A percentile compares a stretch with the other conserved stretches of the same genome.
Evolutionary conservation across 2,888 invertebrate species (phyloP).

Genomic region (Lathronympha strigana): DNA sequence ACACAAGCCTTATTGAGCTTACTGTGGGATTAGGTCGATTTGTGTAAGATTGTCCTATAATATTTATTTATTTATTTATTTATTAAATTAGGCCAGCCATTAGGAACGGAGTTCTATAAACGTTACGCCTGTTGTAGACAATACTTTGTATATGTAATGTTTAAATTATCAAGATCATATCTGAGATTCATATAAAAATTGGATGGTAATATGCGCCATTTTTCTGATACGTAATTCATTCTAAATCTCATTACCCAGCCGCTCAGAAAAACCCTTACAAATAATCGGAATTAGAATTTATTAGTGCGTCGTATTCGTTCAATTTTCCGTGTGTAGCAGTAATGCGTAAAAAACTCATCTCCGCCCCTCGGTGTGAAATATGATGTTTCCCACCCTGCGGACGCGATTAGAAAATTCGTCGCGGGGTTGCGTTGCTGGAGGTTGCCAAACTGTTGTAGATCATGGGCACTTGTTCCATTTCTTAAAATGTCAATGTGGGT

Average conservation of each 20-base stretch:
- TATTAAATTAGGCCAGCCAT: no score
- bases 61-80: no score
- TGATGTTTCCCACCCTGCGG: slow-evolving; percentile 81
- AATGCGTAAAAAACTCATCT: slow-evolving; percentile 84
- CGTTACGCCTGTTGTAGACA: no score
- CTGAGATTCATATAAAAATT: no score
- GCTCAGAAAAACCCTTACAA: slow-evolving; percentile 54
- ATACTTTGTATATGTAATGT: no score
- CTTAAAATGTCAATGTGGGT: neutral
- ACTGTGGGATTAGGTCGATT: no score
- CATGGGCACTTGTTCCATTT: neutral
- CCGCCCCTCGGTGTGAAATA: slow-evolving; percentile 78
- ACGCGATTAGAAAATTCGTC: slow-evolving; percentile 83
- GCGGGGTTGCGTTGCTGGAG: slow-evolving; percentile 49
- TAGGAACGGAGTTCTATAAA: no score
- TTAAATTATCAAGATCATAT: no score
- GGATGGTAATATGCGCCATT: neutral
- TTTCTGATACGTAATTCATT: neutral
- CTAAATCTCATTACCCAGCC: slow-evolving; percentile 49
- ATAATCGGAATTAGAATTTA: slow-evolving; percentile 80
- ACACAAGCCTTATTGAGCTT: no score
- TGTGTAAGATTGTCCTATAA: no score
- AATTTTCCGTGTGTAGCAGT: slow-evolving; percentile 79
- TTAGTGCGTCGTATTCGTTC: slow-evolving; percentile 69
- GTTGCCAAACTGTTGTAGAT: neutral